A percentile compares a stretch with the other conserved stretches of the same genome.
Conservation (phyloP, 2,113 vertebrate genomes). For the Condylura cristata region DNA sequence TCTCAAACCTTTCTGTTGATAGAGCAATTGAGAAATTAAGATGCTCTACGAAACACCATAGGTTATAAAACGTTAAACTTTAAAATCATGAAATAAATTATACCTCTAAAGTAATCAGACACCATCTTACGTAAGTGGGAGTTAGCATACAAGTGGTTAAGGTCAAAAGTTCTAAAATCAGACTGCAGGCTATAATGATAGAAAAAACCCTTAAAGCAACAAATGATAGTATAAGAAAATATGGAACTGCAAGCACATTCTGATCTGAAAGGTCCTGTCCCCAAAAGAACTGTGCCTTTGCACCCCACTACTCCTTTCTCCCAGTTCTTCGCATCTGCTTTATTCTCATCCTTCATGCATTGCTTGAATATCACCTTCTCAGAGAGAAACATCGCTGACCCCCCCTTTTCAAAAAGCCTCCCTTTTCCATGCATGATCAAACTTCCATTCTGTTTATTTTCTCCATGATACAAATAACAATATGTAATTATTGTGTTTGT, state of each 20-base stretch:
- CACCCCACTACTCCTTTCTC: neutral
- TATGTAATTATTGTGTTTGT: slow-evolving; percentile 47
- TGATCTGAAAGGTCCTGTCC: too few relatives aligned
- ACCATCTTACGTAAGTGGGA: neutral
- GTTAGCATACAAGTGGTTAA: neutral
- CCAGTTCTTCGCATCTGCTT: neutral
- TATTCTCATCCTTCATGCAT: neutral
- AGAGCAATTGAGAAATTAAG: neutral
- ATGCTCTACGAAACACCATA: neutral
- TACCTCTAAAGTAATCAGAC: neutral
- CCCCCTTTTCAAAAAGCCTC: neutral
- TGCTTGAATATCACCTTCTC: neutral
- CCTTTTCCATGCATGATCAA: neutral
- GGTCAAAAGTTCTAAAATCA: neutral
- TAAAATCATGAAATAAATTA: slow-evolving; percentile 39
- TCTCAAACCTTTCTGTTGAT: slow-evolving; percentile 20
- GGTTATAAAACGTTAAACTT: neutral
- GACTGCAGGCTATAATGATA: neutral
- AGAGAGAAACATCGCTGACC: neutral
- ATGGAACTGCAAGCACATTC: neutral
- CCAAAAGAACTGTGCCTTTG: neutral
- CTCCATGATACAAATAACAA: slow-evolving; percentile 23
- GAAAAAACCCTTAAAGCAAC: neutral
- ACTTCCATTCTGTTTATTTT: slow-evolving; percentile 7
- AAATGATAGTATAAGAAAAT: neutral